Evolutionary conservation across 1,140 invertebrate species (phyloP).

Genomic region (Trachymyrmex septentrionalis): DNA sequence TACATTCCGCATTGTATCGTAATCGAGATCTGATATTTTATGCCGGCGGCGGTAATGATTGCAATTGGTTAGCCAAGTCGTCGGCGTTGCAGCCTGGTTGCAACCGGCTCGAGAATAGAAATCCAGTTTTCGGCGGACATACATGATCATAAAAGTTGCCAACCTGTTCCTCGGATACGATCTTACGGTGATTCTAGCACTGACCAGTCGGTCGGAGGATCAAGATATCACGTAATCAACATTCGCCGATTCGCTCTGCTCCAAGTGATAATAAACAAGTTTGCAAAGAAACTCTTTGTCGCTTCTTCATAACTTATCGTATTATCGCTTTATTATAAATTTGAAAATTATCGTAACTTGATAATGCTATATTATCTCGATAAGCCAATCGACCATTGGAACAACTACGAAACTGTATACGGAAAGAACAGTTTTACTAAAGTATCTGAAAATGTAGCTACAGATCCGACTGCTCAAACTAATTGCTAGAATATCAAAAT

Average conservation of each 20-base stretch:
- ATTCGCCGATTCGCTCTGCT: neutral
- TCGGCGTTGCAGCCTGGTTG: constrained; percentile 25
- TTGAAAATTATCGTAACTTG: neutral
- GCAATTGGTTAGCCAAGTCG: constrained; percentile 19
- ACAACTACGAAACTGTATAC: neutral
- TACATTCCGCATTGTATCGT: neutral
- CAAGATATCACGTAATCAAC: neutral
- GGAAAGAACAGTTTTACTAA: too few relatives aligned
- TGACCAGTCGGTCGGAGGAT: constrained; percentile 1
- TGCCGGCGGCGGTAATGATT: constrained; percentile 6
- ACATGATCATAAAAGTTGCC: constrained; percentile 62
- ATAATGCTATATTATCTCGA: neutral
- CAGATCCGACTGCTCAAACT: too few relatives aligned
- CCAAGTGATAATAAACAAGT: neutral
- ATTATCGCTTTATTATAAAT: constrained; percentile 1
- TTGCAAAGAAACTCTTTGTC: neutral
- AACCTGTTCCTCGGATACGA: constrained; percentile 42
- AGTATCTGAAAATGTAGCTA: too few relatives aligned
- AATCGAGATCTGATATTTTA: constrained; percentile 37
- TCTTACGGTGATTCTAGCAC: constrained; percentile 50
- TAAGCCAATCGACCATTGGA: neutral
- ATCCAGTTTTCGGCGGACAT: constrained; percentile 65
- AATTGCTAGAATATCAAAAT: too few relatives aligned
- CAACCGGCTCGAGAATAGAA: constrained; percentile 52
- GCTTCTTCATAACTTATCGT: neutral